phyloP scores from a whole-genome alignment of 2,888 invertebrate species.

The Polylopha cassiicola region DNA sequence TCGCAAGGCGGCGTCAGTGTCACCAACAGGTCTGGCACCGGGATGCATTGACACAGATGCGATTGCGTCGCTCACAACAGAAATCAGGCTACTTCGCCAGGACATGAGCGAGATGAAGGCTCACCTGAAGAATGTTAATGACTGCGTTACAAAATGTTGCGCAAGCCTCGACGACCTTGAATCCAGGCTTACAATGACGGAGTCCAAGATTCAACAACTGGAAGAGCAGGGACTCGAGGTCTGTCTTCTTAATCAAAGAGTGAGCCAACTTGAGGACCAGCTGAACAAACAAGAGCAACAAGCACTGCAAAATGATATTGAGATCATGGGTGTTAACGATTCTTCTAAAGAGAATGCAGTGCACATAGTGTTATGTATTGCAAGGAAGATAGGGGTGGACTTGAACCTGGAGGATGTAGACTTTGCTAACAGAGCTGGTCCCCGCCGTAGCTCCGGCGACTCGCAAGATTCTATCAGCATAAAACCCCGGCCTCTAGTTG shows the following conservation, averaged over 20 bases:
- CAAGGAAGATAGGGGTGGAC: neutral
- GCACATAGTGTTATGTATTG: neutral
- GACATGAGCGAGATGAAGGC: conserved; percentile 1
- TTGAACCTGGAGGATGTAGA: neutral
- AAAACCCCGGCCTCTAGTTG: too few relatives aligned
- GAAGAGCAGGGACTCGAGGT: neutral
- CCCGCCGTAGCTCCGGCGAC: too few relatives aligned
- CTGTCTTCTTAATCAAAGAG: neutral
- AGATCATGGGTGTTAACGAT: neutral
- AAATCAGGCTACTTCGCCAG: neutral
- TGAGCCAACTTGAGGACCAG: neutral
- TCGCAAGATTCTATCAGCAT: too few relatives aligned
- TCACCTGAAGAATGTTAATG: neutral
- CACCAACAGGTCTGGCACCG: neutral
- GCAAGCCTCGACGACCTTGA: neutral
- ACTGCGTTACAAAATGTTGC: neutral
- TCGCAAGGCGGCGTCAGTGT: neutral
- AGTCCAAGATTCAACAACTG: neutral
- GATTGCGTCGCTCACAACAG: neutral
- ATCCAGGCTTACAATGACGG: neutral
- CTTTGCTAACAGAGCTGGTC: neutral
- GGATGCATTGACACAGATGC: neutral
- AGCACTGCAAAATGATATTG: neutral
- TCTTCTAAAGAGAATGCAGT: neutral
- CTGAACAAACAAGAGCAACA: neutral